These are phyloP conservation scores for Wasmannia auropunctata DNA, from an alignment of 1,140 invertebrate species.

Conservation along the genomic window DNA sequence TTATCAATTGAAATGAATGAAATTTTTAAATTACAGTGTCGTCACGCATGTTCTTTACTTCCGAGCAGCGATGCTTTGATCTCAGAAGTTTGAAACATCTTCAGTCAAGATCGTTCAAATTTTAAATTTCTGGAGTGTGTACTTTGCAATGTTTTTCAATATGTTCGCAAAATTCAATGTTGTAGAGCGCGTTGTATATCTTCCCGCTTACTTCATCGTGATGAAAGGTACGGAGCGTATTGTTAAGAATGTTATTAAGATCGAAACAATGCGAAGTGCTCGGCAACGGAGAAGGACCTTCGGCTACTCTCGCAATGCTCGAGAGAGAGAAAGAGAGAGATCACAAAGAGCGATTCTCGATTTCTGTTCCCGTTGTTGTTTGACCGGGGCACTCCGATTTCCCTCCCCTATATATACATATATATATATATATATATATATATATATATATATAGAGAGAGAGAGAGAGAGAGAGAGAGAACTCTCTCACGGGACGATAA, in stretches of 20 bases:
- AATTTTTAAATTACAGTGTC: no score
- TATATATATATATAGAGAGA: no score
- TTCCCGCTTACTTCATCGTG: neutral
- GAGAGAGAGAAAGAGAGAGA: no score
- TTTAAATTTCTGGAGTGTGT: neutral
- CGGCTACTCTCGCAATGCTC: slow-evolving; percentile 58
- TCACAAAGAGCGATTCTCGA: slow-evolving; percentile 69
- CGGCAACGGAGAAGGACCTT: slow-evolving; percentile 53
- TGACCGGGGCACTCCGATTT: slow-evolving; percentile 56
- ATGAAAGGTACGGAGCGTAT: slow-evolving; percentile 10
- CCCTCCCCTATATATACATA: neutral
- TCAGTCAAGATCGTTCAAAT: neutral
- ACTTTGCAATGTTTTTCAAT: neutral
- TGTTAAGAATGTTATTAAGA: slow-evolving; percentile 62
- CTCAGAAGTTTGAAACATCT: neutral
- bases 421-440: no score
- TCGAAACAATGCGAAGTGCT: slow-evolving; percentile 56
- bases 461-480: no score
- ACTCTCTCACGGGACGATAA: slow-evolving; percentile 47
- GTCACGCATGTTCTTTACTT: no score
- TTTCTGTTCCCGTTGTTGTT: slow-evolving; percentile 64
- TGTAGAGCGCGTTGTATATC: neutral
- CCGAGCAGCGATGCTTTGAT: no score
- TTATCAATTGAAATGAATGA: no score
- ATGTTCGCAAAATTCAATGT: neutral